Percentiles rank a stretch among this genome's conserved stretches.
These are phyloP conservation scores for Dasyprocta punctata DNA, from an alignment of 2,113 vertebrate genomes.

Conservation along the genomic window DNA sequence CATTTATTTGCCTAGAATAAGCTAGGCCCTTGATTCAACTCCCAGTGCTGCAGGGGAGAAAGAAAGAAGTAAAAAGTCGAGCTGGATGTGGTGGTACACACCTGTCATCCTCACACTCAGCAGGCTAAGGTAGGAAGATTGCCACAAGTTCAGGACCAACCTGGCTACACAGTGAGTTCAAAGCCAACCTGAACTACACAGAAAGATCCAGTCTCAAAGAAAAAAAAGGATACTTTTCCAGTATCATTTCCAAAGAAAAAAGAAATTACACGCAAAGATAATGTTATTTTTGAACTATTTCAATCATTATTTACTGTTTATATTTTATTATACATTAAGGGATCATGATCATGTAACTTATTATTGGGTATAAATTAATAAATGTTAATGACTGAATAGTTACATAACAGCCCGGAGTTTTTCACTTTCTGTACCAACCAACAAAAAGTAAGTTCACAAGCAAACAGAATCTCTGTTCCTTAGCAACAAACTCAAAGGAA, in stretches of 20 bases:
- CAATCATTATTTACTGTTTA: conserved; percentile 41
- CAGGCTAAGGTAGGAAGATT: not conserved
- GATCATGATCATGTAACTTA: not conserved
- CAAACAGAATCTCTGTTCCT: not conserved
- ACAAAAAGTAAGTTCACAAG: not conserved
- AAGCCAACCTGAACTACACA: not conserved
- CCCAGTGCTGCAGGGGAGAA: not conserved
- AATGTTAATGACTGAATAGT: conserved; percentile 5
- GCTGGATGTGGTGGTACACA: not conserved
- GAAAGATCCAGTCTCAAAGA: not conserved
- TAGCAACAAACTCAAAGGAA: not conserved
- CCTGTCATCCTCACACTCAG: not conserved
- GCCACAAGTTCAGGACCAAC: not conserved
- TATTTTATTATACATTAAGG: conserved; percentile 49
- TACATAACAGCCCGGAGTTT: not conserved
- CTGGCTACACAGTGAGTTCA: not conserved
- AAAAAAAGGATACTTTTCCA: not conserved
- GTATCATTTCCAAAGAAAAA: conserved; percentile 43
- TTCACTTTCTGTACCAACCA: conserved; percentile 16
- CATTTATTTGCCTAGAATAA: not conserved
- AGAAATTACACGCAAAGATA: not conserved
- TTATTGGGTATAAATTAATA: conserved; percentile 22
- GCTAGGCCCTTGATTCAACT: not conserved
- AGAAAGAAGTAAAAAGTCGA: not conserved
- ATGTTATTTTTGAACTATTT: not conserved